A percentile compares a stretch with the other conserved stretches of the same genome.
phyloP scores from a whole-genome alignment of 2,888 invertebrate species.

The Tenthredo distinguenda region DNA sequence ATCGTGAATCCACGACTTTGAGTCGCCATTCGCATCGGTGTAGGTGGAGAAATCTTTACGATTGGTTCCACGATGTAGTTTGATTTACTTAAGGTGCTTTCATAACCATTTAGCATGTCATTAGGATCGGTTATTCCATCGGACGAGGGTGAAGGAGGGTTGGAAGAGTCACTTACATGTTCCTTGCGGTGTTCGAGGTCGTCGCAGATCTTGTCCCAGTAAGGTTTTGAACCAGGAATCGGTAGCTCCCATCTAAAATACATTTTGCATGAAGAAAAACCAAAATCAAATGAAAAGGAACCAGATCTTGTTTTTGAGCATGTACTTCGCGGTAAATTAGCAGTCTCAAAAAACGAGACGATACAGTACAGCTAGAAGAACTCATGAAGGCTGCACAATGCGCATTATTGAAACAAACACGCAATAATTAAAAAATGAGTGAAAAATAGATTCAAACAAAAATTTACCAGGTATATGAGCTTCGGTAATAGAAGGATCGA shows the following conservation, averaged over 20 bases:
- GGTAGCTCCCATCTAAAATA: constrained; percentile 68
- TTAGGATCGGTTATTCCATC: constrained; percentile 5
- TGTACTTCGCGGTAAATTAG: background rate
- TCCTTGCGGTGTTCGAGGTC: constrained; percentile 64
- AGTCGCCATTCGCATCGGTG: constrained; percentile 45
- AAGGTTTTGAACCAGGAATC: constrained; percentile 62
- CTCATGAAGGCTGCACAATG: background rate
- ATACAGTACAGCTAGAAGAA: background rate
- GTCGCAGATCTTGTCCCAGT: constrained; percentile 68
- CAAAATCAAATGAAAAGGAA: background rate
- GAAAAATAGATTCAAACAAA: background rate
- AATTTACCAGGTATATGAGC: background rate
- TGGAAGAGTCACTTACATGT: constrained; percentile 67
- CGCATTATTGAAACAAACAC: background rate
- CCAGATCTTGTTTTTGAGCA: background rate
- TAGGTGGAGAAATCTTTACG: constrained; percentile 57
- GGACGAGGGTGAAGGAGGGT: constrained; percentile 54
- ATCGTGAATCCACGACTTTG: background rate
- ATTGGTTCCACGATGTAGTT: constrained; percentile 55
- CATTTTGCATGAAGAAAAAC: background rate
- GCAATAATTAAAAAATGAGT: background rate
- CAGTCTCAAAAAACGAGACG: background rate
- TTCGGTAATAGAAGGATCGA: background rate
- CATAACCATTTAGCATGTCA: background rate
- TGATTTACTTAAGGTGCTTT: background rate